Evolutionary conservation across 2,797 vertebrate genomes (phyloP), one percentile per base, ranked within the genome.

Genomic region (Fistularia commersonii): DNA sequence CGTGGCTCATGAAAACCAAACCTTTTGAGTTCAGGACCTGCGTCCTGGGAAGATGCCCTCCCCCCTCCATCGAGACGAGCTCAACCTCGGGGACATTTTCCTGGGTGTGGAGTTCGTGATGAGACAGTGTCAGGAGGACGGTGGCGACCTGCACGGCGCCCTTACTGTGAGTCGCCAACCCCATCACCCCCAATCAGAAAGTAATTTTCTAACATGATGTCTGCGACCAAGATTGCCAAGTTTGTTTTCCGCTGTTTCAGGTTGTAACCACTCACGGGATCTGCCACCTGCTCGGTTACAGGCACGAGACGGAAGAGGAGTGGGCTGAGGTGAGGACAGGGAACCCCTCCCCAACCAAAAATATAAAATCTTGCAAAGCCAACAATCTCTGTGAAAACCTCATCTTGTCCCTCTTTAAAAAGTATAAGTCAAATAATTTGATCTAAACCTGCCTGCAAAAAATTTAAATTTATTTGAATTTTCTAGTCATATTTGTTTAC

Each of bases 261-360:
- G 93, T 92, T 6, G 92, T 94, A 1, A 87, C 89, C 1, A 92
- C 92, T 32, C 96, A 99, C 7, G 97, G 97, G 1, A 87, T 99
- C 64, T 99, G 97, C 59, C 97, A 98, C 51, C 82, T 99, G 13
- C 74, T 98, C 41, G 96, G 97, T 32, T 98, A 96, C 87, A 91
- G 89, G 54, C 97, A 99, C 8, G 79, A 86, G 67, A 94, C 92
- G 0, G 77, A 92, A 12, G 79, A 86, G 4, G 89, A 94, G 7
- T 97, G 95, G 94, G 74, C 67, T 1, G 90, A 97, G 93, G 97
- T 97, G 83, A 4, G 67, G 69, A 35, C 40, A 3, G 11, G 9
- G 3, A 35, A 7, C 0, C n/a, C n/a, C n/a, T n/a, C n/a, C n/a
- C n/a, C n/a, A n/a, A n/a, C n/a, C n/a, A n/a, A n/a, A n/a, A n/a